Conservation (phyloP, 2,113 vertebrate genomes). For the Pituophis catenifer region DNA sequence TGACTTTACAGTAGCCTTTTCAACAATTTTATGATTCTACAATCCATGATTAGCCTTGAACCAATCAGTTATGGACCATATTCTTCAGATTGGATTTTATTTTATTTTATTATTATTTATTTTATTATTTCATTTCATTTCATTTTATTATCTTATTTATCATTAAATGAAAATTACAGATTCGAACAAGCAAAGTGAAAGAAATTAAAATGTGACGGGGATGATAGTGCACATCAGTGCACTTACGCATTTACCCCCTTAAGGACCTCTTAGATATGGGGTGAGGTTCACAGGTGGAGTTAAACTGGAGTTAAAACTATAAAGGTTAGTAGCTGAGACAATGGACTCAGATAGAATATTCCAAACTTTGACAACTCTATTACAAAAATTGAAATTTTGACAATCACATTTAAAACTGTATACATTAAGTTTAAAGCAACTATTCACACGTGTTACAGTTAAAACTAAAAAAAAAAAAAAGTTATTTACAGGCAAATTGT, state of each 20-base stretch:
- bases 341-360: not conserved
- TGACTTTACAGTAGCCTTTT: not conserved
- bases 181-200: not conserved
- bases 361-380: not conserved
- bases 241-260: not conserved
- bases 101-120: no score
- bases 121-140: no score
- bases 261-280: not conserved
- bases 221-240: not conserved
- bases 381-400: not conserved
- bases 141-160: not conserved
- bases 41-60: not conserved
- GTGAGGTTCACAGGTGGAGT: not conserved
- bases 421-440: not conserved
- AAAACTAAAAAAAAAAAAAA: not conserved
- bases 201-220: not conserved
- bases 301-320: not conserved
- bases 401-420: not conserved
- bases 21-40: not conserved
- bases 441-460: not conserved
- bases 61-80: not conserved
- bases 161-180: not conserved
- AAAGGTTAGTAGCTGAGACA: not conserved
- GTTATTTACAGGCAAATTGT: not conserved
- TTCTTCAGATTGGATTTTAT: not conserved